Evolutionary conservation across 2,113 vertebrate species (phyloP).

Genomic region (Macaca mulatta): DNA sequence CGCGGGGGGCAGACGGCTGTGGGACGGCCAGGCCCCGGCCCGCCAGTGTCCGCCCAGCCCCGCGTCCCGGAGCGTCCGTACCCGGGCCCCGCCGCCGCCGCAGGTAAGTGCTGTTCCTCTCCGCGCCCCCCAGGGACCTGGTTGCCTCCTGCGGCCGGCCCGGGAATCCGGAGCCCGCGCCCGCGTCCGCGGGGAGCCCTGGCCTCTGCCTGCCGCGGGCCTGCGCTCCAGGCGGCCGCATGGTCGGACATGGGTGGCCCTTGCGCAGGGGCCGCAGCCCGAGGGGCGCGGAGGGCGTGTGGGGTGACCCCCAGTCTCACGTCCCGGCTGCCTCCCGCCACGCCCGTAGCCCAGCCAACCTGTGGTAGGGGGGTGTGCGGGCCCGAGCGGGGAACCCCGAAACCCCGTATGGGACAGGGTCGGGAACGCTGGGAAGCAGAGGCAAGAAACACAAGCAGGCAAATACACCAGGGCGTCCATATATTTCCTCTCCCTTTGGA

Average conservation of each 20-base stretch:
- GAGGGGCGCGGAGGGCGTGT: neutral
- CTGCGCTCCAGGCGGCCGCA: neutral
- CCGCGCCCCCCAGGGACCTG: neutral
- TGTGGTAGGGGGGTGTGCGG: neutral
- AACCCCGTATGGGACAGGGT: neutral
- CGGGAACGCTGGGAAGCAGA: neutral
- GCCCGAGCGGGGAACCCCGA: neutral
- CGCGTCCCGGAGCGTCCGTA: neutral
- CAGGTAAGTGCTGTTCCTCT: slow-evolving; percentile 45
- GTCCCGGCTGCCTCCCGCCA: neutral
- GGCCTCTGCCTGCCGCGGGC: neutral
- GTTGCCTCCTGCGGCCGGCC: neutral
- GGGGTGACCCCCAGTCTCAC: neutral
- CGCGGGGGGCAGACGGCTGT: neutral
- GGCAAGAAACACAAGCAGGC: neutral
- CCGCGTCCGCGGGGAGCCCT: neutral
- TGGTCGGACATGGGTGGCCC: neutral
- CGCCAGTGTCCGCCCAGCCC: neutral
- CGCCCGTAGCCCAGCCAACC: neutral
- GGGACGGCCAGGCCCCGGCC: neutral
- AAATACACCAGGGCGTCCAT: neutral
- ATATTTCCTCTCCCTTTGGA: neutral
- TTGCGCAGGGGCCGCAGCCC: neutral
- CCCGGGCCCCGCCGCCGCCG: neutral
- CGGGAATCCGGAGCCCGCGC: neutral